Evolutionary conservation across 2,113 vertebrate genomes (phyloP).

Genomic region (Indicator indicator): DNA sequence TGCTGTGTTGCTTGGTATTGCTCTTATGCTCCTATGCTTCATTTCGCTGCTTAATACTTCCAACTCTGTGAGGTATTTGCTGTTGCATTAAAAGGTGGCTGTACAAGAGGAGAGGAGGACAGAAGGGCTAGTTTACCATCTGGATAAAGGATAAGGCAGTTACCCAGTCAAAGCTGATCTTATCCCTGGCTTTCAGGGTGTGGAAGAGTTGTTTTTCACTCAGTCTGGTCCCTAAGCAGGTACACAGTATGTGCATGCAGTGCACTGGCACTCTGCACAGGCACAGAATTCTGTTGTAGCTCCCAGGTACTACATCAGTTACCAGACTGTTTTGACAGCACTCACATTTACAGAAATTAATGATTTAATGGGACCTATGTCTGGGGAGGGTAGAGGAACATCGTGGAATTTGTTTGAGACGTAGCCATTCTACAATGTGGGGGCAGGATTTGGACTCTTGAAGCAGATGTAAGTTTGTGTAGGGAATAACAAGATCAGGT

Average conservation of each 20-base stretch:
- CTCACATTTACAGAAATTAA: neutral
- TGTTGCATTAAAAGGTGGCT: neutral
- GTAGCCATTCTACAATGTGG: accelerated
- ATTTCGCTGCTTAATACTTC: neutral
- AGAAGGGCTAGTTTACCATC: neutral
- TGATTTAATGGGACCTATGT: neutral
- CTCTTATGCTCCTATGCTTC: neutral
- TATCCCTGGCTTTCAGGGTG: neutral
- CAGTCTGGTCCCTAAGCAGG: neutral
- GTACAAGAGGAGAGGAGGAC: neutral
- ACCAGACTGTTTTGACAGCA: neutral
- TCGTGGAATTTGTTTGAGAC: neutral
- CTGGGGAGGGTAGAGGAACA: accelerated
- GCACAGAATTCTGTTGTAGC: neutral
- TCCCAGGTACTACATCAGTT: neutral
- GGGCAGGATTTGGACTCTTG: neutral
- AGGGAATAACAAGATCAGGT: neutral
- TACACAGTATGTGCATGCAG: neutral
- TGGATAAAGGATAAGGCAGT: neutral
- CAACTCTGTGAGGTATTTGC: neutral
- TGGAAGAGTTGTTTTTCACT: neutral
- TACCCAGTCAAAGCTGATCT: neutral
- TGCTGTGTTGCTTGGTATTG: neutral
- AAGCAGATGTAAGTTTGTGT: neutral
- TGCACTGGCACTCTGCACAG: no score